Conservation (phyloP, 2,888 invertebrate genomes). For the Schizotus pectinicornis region DNA sequence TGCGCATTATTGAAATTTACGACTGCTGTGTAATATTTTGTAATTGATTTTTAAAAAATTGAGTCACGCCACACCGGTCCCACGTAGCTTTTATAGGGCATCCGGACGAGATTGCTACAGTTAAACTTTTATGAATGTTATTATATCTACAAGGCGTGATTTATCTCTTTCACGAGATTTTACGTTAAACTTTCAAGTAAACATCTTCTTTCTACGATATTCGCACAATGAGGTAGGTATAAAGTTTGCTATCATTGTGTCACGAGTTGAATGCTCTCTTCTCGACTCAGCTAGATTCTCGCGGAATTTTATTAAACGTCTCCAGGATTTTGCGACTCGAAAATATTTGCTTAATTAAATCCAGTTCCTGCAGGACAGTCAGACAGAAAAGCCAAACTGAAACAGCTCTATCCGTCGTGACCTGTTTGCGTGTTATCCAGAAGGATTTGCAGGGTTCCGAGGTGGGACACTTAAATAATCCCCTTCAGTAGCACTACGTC, state of each 20-base stretch:
- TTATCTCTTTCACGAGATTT: constrained; percentile 24
- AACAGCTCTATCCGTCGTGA: constrained; percentile 39
- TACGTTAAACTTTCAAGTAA: constrained; percentile 28
- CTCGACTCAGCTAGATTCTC: neutral
- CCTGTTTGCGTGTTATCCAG: constrained; percentile 48
- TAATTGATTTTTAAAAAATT: constrained; percentile 10
- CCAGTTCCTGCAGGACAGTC: neutral
- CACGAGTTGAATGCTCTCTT: neutral
- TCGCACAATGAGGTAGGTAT: constrained; percentile 21
- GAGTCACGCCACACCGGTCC: neutral
- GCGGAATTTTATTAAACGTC: neutral
- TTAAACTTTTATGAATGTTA: constrained; percentile 30
- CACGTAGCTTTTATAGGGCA: too few species aligned
- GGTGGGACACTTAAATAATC: constrained; percentile 48
- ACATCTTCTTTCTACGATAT: constrained; percentile 24
- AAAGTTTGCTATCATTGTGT: constrained; percentile 12
- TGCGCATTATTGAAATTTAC: neutral
- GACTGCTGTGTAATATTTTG: neutral
- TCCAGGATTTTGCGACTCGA: neutral
- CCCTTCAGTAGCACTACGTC: constrained; percentile 41
- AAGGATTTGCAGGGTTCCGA: constrained; percentile 45
- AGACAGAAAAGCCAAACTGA: constrained; percentile 19
- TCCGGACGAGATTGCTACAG: constrained; percentile 10
- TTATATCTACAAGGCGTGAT: constrained; percentile 29
- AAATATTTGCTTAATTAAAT: constrained; percentile 2